Evolutionary conservation across 2,888 invertebrate genomes (phyloP).

Genomic region (Drosophila quinaria): DNA sequence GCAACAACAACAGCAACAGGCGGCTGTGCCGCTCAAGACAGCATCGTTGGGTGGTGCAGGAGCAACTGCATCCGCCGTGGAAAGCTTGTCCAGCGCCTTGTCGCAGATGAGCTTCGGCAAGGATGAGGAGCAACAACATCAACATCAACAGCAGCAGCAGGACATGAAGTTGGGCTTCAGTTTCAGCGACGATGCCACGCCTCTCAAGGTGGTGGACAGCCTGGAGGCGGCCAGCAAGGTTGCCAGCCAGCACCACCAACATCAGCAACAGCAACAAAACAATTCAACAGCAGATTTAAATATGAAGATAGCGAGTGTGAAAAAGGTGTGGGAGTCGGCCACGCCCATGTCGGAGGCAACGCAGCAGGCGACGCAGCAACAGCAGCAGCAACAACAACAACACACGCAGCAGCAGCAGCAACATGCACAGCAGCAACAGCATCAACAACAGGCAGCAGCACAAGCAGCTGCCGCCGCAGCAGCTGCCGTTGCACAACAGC

Average conservation of each 20-base stretch:
- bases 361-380: conserved; percentile 54
- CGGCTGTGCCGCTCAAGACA: conserved; percentile 28
- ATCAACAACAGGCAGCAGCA: conserved; percentile 37
- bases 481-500: conserved; percentile 24
- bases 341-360: conserved; percentile 87
- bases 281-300: conserved; percentile 96
- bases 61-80: conserved; percentile 74
- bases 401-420: conserved; percentile 33
- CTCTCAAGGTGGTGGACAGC: conserved; percentile 64
- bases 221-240: conserved; percentile 83
- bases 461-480: conserved; percentile 36
- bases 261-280: conserved; percentile 87
- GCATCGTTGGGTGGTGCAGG: conserved; percentile 17
- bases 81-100: conserved; percentile 87
- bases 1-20: conserved; percentile 44
- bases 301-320: conserved; percentile 97
- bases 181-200: conserved; percentile 88
- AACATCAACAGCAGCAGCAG: conserved; percentile 92
- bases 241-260: conserved; percentile 38
- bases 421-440: conserved; percentile 44
- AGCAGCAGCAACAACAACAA: conserved; percentile 30
- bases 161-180: conserved; percentile 97
- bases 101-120: conserved; percentile 88
- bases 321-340: conserved; percentile 91
- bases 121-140: conserved; percentile 86